Percentiles rank a stretch among this genome's conserved stretches.
phyloP scores from a whole-genome alignment of 2,888 invertebrate species.

The Plagodis dolabraria region DNA sequence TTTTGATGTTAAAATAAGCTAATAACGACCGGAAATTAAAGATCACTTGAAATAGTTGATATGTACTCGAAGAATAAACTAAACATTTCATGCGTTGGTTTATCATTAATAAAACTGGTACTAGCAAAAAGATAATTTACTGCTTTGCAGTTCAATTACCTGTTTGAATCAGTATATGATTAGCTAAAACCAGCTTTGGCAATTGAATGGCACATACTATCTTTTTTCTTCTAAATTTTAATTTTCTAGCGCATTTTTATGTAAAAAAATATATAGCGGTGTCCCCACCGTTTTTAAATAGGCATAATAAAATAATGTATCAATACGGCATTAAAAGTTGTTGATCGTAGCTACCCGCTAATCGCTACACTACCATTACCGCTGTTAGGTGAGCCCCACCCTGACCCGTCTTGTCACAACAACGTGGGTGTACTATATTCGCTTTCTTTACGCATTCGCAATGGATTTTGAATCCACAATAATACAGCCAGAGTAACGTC shows the following conservation, averaged over 20 bases:
- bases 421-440: constrained; percentile 61
- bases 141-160: no score
- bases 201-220: no score
- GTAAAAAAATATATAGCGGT: no score
- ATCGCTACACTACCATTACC: constrained; percentile 8
- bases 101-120: no score
- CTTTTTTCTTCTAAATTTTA: no score
- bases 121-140: no score
- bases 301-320: no score
- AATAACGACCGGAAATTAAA: constrained; percentile 24
- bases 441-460: constrained; percentile 66
- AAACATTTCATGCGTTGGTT: background rate
- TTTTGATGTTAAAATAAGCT: constrained; percentile 2
- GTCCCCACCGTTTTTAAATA: no score
- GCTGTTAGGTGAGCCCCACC: constrained; percentile 20
- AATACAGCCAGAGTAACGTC: constrained; percentile 31
- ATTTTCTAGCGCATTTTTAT: no score
- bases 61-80: background rate
- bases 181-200: no score
- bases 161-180: no score
- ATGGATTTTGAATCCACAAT: constrained; percentile 72
- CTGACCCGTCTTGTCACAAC: constrained; percentile 30
- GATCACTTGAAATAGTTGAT: constrained; percentile 12
- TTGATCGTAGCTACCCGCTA: background rate
- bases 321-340: no score